Evolutionary conservation across 2,797 vertebrate species (phyloP).

Genomic region (Paguma larvata): DNA sequence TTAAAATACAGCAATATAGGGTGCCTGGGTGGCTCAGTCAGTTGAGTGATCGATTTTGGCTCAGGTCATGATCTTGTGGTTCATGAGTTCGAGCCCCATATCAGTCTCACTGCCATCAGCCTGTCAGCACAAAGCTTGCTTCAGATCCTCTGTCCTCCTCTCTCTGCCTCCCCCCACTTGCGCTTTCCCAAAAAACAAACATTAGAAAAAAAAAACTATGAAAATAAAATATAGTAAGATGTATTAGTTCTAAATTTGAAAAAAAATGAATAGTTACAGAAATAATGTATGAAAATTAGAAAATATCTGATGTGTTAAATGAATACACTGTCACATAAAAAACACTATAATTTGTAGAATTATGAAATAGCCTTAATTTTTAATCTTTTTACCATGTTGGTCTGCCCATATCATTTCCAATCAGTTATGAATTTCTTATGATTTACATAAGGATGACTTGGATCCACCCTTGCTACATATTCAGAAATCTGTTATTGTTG

Average conservation of each 20-base stretch:
- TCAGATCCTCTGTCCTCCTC: too few relatives aligned
- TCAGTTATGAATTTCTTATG: slow-evolving; percentile 38
- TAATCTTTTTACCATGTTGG: background rate
- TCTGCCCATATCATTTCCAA: background rate
- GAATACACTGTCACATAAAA: slow-evolving; percentile 27
- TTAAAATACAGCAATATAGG: slow-evolving; percentile 6
- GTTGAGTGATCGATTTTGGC: too few relatives aligned
- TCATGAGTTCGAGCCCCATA: too few relatives aligned
- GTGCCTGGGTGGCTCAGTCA: too few relatives aligned
- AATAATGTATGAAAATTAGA: slow-evolving; percentile 57
- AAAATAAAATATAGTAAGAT: slow-evolving; percentile 14
- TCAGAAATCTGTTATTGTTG: slow-evolving; percentile 42
- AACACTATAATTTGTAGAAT: background rate
- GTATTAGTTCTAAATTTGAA: slow-evolving; percentile 45
- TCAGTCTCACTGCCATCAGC: too few relatives aligned
- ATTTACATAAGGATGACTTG: background rate
- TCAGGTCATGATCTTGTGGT: too few relatives aligned
- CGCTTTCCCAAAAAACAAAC: too few relatives aligned
- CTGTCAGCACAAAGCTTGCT: too few relatives aligned
- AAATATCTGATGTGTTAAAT: background rate
- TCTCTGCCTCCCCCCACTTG: too few relatives aligned
- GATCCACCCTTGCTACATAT: background rate
- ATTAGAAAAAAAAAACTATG: too few relatives aligned
- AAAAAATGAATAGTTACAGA: background rate
- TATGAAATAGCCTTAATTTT: slow-evolving; percentile 10